A percentile compares a stretch with the other conserved stretches of the same genome.
phyloP scores from a whole-genome alignment of 2,797 vertebrate species.

The Siniperca undulata region DNA sequence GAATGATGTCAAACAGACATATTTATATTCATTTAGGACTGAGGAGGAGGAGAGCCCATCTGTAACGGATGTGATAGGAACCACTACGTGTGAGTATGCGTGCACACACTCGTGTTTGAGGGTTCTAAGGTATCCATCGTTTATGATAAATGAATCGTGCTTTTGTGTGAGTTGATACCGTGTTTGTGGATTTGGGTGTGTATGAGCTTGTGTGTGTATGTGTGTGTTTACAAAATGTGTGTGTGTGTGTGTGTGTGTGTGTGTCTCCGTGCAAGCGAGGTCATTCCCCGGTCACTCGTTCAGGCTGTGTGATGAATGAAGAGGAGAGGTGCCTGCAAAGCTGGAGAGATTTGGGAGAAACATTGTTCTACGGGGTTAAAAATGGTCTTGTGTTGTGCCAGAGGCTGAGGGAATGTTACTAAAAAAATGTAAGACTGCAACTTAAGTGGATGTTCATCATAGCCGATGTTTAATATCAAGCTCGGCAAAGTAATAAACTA shows the following conservation, averaged over 20 bases:
- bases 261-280: conserved; percentile 65
- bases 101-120: conserved; percentile 62
- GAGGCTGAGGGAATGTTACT: conserved; percentile 71
- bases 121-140: conserved; percentile 83
- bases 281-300: conserved; percentile 85
- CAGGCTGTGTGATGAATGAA: conserved; percentile 86
- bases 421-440: conserved; percentile 56
- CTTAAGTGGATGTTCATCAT: conserved; percentile 77
- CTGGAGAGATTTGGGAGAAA: conserved; percentile 83
- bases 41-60: conserved; percentile 85
- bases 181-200: conserved; percentile 72
- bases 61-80: conserved; percentile 87
- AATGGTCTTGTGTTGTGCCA: conserved; percentile 80
- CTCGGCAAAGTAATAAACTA: conserved; percentile 69
- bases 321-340: conserved; percentile 83
- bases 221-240: conserved; percentile 21
- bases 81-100: conserved; percentile 65
- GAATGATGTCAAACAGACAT: conserved; percentile 86
- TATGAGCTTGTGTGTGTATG: conserved; percentile 28
- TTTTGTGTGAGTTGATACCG: conserved; percentile 78
- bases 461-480: conserved; percentile 64
- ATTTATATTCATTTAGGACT: conserved; percentile 87
- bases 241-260: conserved; percentile 37
- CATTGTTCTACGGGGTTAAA: conserved; percentile 83
- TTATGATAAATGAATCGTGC: conserved; percentile 82